Base-by-base conservation (phyloP, 1,140 invertebrate species). In the Piezodorus guildinii region DNA sequence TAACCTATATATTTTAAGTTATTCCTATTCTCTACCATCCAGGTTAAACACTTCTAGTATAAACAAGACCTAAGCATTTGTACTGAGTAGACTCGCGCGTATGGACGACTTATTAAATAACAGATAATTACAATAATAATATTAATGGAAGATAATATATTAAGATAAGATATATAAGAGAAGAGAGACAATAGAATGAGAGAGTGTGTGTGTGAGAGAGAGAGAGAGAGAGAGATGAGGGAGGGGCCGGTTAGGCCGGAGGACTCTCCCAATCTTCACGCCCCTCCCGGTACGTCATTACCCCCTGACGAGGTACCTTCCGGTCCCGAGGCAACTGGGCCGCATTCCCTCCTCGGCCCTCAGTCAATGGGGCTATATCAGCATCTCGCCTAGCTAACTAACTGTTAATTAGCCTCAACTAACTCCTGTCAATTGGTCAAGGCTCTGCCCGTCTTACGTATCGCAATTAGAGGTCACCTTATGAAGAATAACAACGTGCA, bases 181-280 rank as follows among this genome's bases (percentile, higher is more conserved):
- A 52, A 19, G 49, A 6, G 6, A 25, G 49, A 52, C 17, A 21
- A 52, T 19, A 16, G 23, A 21, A 16, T 16, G 16, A 52, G 61
- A 49, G 44, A 25, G 61, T n/a, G n/a, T n/a, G n/a, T n/a, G n/a
- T n/a, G 30, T 4, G 46, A 49, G 14, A 1, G 61, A 3, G 1
- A 8, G 2, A n/a, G 23, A 21, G 49, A 52, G 16, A 52, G 61
- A 49, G 44, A 25, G 61, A 51, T 4, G 46, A 49, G 14, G 3
- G 61, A 3, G 1, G 44, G 2, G 21, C 19, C 30, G 30, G 58
- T 45, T 65, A 62, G 52, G 64, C 39, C 44, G 12, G 60, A 39
- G 46, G 39, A 65, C 59, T 65, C 64, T 65, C 64, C 60, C 58
- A 60, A 65, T 65, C 58, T 65, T 65, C 64, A 61, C 60, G 64